Evolutionary conservation across 2,113 vertebrate genomes (phyloP), one percentile per base, ranked within the genome.

Genomic region (Platysternon megacephalum): DNA sequence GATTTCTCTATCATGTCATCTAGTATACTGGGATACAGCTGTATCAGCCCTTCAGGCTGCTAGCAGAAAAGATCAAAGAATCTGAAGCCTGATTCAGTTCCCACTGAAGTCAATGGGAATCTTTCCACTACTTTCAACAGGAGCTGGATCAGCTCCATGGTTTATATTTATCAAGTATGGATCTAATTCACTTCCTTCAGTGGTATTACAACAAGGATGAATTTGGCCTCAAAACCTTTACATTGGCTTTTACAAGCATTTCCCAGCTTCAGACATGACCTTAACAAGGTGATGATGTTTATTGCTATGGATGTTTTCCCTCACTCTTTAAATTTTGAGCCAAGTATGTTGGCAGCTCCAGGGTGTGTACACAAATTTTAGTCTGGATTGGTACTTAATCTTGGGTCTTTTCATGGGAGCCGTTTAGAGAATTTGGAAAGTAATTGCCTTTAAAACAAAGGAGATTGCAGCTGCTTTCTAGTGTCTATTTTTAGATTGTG

Each of bases 361-460:
- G 44, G 91, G 90, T 91, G 86, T 95, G 76, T 88, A 94, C 79
- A 93, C 53, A 90, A 90, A 90, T 74, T 39, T 9, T 85, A 84
- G 89, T 83, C 55, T 81, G 44, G 35, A 91, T 52, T 55, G 46
- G 48, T 93, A 46, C 79, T 86, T 93, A 86, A 79, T 93, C 48
- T 90, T 87, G 29, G 55, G 29, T 11, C 5, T 94, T 91, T 90
- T 88, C 32, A 46, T 52, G 51, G n/a, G 85, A 92, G 21, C 39
- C 86, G 89, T 96, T 93, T 89, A 85, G 94, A 74, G 78, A 97
- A 65, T 89, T 91, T 91, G 46, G 51, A 94, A 92, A 94, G 3
- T 88, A 91, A 92, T 86, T 91, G 28, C 56, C 81, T 94, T 93
- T 92, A 89, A 95, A 97, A 91, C 46, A 86, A 68, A 61, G 51